A percentile compares a stretch with the other conserved stretches of the same genome.
Conservation (phyloP, 2,113 vertebrate species). For the Pristiophorus japonicus region DNA sequence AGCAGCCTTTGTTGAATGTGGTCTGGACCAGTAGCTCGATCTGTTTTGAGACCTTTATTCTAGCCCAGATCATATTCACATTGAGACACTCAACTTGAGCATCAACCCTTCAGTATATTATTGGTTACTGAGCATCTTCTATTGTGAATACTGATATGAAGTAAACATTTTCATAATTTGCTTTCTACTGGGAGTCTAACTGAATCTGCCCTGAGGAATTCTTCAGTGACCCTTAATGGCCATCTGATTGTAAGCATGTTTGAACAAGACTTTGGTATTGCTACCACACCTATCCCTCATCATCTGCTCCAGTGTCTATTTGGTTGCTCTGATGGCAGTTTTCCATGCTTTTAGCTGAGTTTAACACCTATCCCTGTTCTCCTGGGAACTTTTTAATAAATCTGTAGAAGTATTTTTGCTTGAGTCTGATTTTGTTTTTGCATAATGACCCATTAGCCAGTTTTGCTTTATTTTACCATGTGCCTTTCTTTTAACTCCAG, state of each 20-base stretch:
- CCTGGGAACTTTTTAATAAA: not conserved
- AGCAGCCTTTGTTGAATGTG: not conserved
- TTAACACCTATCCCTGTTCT: too few species aligned
- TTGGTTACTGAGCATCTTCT: not conserved
- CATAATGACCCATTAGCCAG: not conserved
- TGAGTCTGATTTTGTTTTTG: not conserved
- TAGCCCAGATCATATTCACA: not conserved
- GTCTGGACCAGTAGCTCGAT: not conserved
- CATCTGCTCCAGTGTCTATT: not conserved
- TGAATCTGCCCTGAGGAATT: not conserved
- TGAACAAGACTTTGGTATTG: not conserved
- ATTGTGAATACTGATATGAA: not conserved
- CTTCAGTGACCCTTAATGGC: not conserved
- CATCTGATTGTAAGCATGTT: not conserved
- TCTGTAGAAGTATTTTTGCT: not conserved
- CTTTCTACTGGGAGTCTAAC: not conserved
- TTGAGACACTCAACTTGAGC: not conserved
- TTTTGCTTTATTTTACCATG: not conserved
- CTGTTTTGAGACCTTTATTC: not conserved
- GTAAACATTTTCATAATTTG: too few species aligned
- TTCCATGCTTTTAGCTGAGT: not conserved
- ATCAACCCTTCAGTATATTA: not conserved
- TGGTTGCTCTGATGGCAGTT: not conserved
- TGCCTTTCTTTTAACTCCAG: not conserved
- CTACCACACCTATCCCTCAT: not conserved